These are phyloP conservation scores for Nothocercus nigrocapillus DNA, from an alignment of 2,113 vertebrate genomes.

Conservation along the genomic window DNA sequence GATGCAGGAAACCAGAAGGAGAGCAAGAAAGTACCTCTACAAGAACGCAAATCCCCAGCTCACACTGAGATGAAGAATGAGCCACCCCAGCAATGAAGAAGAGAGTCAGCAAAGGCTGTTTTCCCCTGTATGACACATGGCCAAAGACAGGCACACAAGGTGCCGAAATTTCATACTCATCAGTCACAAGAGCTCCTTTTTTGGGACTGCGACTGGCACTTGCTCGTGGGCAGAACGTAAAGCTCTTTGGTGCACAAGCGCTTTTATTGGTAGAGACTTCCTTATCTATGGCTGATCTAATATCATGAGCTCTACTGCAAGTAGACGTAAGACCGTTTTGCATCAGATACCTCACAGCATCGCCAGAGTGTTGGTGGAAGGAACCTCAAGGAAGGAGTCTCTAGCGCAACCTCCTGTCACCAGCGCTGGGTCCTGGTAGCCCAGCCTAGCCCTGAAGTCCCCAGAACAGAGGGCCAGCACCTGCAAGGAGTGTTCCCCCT, in stretches of 20 bases:
- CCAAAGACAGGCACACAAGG: background rate
- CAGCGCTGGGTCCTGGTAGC: background rate
- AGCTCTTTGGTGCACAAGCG: background rate
- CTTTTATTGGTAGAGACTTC: background rate
- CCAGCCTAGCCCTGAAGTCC: background rate
- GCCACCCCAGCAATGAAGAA: background rate
- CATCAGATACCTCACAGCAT: background rate
- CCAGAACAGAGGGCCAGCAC: background rate
- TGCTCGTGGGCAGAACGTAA: constrained; percentile 1
- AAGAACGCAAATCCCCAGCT: background rate
- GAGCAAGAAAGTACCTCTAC: background rate
- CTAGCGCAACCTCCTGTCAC: background rate
- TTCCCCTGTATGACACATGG: constrained; percentile 32
- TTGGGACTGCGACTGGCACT: background rate
- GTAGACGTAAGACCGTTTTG: background rate
- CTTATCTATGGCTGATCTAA: background rate
- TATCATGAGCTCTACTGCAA: background rate
- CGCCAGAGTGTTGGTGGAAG: background rate
- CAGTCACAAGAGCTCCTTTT: background rate
- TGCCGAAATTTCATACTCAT: constrained; percentile 16
- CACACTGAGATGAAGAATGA: background rate
- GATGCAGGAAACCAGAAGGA: background rate
- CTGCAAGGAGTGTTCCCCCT: background rate
- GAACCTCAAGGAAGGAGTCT: background rate
- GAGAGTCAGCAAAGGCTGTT: constrained; percentile 18